Percentiles rank a stretch among this genome's conserved stretches.
phyloP scores from a whole-genome alignment of 2,797 vertebrate species.

The Oreochromis mossambicus region DNA sequence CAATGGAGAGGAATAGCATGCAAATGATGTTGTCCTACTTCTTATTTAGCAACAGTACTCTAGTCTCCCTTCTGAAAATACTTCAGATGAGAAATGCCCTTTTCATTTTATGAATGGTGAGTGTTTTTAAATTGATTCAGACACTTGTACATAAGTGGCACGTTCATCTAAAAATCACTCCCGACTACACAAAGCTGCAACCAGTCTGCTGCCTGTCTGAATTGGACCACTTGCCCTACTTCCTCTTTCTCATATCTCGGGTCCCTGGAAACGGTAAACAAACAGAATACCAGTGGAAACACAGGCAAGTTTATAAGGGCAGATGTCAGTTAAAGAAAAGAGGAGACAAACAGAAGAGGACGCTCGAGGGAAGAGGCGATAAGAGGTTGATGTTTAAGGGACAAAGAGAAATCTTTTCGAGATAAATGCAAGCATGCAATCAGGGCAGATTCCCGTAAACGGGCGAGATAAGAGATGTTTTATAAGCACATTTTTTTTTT shows the following conservation, averaged over 20 bases:
- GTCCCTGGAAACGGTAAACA: conserved; percentile 54
- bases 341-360: conserved; percentile 21
- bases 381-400: conserved; percentile 19
- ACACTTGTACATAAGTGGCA: not conserved
- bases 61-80: not conserved
- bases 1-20: not conserved
- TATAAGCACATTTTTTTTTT: not conserved
- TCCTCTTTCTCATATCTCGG: conserved; percentile 27
- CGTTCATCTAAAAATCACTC: not conserved
- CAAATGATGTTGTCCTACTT: not conserved
- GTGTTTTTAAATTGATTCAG: not conserved
- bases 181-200: not conserved
- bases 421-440: conserved; percentile 24
- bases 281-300: conserved; percentile 60
- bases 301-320: conserved; percentile 43
- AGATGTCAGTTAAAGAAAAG: conserved; percentile 38
- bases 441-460: conserved; percentile 4
- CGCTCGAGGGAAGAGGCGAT: conserved; percentile 19
- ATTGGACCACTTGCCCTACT: not conserved
- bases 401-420: conserved; percentile 8
- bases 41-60: not conserved
- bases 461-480: not conserved
- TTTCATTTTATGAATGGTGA: not conserved
- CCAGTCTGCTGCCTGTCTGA: not conserved
- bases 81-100: not conserved